Base-by-base conservation (phyloP, 2,888 invertebrate species). In the Eudemis profundana region DNA sequence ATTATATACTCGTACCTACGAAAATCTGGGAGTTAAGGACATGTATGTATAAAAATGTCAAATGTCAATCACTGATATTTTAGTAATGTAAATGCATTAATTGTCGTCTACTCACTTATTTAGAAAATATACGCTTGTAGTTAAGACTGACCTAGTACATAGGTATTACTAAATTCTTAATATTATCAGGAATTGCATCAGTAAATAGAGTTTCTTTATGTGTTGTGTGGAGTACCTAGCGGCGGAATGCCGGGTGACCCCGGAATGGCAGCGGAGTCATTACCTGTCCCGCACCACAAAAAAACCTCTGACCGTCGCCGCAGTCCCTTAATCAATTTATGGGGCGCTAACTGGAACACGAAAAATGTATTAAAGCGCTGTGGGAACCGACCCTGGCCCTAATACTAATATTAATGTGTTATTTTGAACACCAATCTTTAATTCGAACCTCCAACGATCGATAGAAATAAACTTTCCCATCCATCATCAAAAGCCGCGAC, bases 301-400 rank as follows among this genome's bases (percentile, higher is more conserved):
- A 61, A 91, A 89, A 86, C 83, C 81, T 83, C 81, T 84, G 87
- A 81, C 81, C 84, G 83, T 81, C 85, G 87, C 85, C 87, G 88
- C 85, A 75, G 83, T 82, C 84, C 89, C 88, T 85, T 89, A 90
- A 90, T 91, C 90, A 91, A 92, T 92, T 92, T 91, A 91, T 90
- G 89, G 83, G 87, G 90, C 90, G 91, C 91, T 92, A 92, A 92
- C 89, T 91, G 87, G 87, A 87, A 92, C 91, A 92, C 82, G 90
- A 87, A 92, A 91, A 91, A 89, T 90, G 91, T 90, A 90, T 91
- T 92, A 92, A 89, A 86, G 86, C 83, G 78, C 80, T 87, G 89
- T 91, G 91, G 89, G 90, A 90, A 90, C 86, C 84, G 78, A 85
- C 80, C 83, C 81, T 86, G 81, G 83, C 85, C 81, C 78, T 70